Conservation (phyloP, 2,113 vertebrate species). For the Heteronetta atricapilla region DNA sequence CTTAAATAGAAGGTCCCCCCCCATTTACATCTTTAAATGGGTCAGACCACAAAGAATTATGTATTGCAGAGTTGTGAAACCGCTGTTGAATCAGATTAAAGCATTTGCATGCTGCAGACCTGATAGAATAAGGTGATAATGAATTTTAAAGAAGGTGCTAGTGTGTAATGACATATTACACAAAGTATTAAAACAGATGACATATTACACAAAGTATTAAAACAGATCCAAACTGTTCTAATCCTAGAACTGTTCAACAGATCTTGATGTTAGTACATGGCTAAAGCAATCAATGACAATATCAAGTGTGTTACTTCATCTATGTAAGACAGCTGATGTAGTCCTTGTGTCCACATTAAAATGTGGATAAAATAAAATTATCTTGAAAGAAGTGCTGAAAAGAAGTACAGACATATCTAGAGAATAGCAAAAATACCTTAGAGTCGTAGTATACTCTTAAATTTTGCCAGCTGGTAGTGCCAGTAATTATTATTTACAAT, state of each 20-base stretch:
- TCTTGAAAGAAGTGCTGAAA: not conserved
- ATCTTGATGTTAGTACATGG: not conserved
- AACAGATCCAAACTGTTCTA: not conserved
- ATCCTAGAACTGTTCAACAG: not conserved
- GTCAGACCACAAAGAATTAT: slow-evolving; percentile 13
- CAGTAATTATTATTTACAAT: not conserved
- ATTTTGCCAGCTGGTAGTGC: not conserved
- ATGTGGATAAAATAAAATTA: not conserved
- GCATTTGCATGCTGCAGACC: not conserved
- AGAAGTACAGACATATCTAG: not conserved
- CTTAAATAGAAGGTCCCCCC: not conserved
- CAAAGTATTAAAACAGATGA: not conserved
- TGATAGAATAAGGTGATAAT: not conserved
- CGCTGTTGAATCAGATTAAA: not conserved
- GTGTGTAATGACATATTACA: not conserved
- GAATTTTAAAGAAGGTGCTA: not conserved
- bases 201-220: not conserved
- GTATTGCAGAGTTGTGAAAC: not conserved
- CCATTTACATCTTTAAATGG: not conserved
- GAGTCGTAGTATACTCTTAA: not conserved
- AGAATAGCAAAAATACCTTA: not conserved
- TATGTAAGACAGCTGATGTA: not conserved
- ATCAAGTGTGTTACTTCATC: not conserved
- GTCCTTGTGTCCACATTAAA: not conserved
- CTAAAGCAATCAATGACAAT: no score